Evolutionary conservation across 1,140 invertebrate genomes (phyloP).

Genomic region (Conus betulinus): DNA sequence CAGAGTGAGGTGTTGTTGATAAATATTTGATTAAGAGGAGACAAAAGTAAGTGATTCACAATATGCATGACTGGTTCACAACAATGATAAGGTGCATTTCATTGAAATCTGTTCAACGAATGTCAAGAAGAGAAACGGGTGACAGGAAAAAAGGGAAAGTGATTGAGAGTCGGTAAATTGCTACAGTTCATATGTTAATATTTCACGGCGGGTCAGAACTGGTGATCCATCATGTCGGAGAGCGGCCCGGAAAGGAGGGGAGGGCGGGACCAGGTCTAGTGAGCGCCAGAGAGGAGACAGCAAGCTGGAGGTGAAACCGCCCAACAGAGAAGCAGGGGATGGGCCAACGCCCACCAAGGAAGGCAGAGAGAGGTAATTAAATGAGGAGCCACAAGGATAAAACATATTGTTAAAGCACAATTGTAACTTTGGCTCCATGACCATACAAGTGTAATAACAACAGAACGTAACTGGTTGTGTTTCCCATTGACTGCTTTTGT

Average conservation of each 20-base stretch:
- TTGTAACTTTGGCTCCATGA: too few relatives aligned
- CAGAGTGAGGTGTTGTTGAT: too few relatives aligned
- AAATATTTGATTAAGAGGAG: too few relatives aligned
- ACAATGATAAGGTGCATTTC: background rate
- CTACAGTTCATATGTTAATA: background rate
- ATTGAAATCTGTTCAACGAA: too few relatives aligned
- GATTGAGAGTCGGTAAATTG: background rate
- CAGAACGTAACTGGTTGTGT: background rate
- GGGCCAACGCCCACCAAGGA: constrained; percentile 11
- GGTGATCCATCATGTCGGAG: background rate
- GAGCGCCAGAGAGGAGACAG: constrained; percentile 29
- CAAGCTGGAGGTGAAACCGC: constrained; percentile 37
- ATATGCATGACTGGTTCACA: background rate
- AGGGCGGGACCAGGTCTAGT: constrained; percentile 13
- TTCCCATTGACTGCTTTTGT: background rate
- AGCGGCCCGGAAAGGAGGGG: constrained; percentile 9
- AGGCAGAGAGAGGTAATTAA: constrained; percentile 26
- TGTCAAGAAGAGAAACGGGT: constrained; percentile 1
- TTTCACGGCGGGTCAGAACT: background rate
- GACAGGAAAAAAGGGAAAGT: background rate
- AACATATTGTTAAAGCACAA: too few relatives aligned
- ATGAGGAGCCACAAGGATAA: too few relatives aligned
- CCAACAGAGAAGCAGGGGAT: constrained; percentile 36
- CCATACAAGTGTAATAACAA: too few relatives aligned
- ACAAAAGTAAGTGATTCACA: background rate